Conservation (phyloP, 2,113 vertebrate species). For the Okapia johnstoni region DNA sequence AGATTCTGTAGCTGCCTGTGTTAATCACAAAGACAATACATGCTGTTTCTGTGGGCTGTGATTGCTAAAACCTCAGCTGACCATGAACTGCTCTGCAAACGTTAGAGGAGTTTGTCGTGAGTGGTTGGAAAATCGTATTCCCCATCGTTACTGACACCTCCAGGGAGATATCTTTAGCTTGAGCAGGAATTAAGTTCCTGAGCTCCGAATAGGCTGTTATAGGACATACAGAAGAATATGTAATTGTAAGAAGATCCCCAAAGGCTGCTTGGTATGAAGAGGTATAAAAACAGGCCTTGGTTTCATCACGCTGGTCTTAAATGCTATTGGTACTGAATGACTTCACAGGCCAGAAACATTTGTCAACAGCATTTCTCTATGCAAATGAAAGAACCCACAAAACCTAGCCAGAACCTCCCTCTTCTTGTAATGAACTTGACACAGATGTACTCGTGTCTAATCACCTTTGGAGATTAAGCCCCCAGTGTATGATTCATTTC, state of each 20-base stretch:
- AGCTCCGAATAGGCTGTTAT: background rate
- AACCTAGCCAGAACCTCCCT: background rate
- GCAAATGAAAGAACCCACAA: background rate
- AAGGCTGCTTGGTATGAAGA: background rate
- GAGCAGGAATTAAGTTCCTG: background rate
- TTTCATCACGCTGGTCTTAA: background rate
- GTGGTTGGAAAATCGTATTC: background rate
- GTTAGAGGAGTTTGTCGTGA: background rate
- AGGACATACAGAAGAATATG: background rate
- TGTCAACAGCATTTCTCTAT: background rate
- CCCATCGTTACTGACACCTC: background rate
- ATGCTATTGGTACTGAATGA: background rate
- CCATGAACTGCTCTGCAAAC: background rate
- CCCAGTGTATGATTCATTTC: background rate
- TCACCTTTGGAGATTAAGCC: background rate
- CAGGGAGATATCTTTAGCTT: background rate
- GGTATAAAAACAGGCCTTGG: background rate
- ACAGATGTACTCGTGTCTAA: background rate
- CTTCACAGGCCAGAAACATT: background rate
- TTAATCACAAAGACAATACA: conserved; percentile 2
- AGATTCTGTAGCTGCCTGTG: background rate
- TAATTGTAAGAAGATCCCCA: background rate
- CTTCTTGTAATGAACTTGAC: background rate
- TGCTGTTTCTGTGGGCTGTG: background rate
- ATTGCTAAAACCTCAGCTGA: conserved; percentile 13